phyloP scores from a whole-genome alignment of 2,797 vertebrate species.

The Poeciliopsis turneri region DNA sequence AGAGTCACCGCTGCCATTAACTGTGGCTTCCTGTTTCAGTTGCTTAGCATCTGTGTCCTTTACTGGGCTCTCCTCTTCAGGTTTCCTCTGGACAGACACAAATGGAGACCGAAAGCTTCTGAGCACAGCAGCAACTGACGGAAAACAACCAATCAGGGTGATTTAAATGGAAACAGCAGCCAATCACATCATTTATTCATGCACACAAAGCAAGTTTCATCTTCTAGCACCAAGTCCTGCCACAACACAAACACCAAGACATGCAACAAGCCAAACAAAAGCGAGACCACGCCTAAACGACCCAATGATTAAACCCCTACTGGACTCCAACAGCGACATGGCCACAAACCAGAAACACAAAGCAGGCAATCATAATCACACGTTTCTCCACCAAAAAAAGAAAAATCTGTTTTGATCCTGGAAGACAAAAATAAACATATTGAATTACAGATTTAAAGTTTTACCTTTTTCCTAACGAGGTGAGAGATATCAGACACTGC shows the following conservation, averaged over 20 bases:
- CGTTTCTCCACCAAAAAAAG: not conserved
- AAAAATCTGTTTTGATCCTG: not conserved
- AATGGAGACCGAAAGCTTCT: conserved; percentile 51
- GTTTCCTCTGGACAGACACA: conserved; percentile 92
- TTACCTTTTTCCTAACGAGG: conserved; percentile 97
- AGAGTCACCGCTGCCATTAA: conserved; percentile 89
- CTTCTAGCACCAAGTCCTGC: not conserved
- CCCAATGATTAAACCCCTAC: not conserved
- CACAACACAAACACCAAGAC: not conserved
- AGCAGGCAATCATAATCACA: not conserved
- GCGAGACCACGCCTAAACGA: conserved; percentile 4
- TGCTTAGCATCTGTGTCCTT: conserved; percentile 95
- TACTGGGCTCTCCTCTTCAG: conserved; percentile 91
- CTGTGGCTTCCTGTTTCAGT: conserved; percentile 88
- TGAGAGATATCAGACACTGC: conserved; percentile 94
- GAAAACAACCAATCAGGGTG: not conserved
- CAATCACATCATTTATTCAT: conserved; percentile 17
- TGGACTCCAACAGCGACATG: conserved; percentile 3
- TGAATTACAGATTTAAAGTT: conserved; percentile 6
- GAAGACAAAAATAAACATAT: no score
- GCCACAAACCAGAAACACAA: not conserved
- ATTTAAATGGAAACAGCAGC: not conserved
- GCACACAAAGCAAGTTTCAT: conserved; percentile 17
- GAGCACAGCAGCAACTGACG: not conserved
- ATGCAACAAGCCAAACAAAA: conserved; percentile 19